A percentile compares a stretch with the other conserved stretches of the same genome.
These are phyloP conservation scores for Spea multiplicata DNA, from an alignment of 2,113 vertebrate species.

Conservation along the genomic window DNA sequence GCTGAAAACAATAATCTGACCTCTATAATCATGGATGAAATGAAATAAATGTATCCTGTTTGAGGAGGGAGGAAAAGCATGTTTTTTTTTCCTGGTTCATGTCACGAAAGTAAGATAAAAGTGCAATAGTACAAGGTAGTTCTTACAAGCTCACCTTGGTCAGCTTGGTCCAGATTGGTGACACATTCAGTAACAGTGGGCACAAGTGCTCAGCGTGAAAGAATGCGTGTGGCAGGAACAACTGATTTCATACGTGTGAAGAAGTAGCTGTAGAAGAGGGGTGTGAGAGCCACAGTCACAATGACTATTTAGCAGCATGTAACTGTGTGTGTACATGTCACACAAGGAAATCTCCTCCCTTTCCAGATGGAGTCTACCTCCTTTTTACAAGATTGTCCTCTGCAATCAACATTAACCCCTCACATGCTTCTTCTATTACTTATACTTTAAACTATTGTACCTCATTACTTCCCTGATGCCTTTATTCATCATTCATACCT, in stretches of 20 bases:
- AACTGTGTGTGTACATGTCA: constrained; percentile 22
- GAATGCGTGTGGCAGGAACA: neutral
- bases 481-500: too few relatives aligned
- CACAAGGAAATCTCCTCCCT: constrained; percentile 47
- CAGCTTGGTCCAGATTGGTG: neutral
- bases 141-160: constrained; percentile 1
- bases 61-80: neutral
- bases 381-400: constrained; percentile 32
- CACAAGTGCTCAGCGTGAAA: neutral
- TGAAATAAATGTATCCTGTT: neutral
- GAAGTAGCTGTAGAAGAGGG: neutral
- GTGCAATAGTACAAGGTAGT: neutral
- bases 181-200: neutral
- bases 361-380: constrained; percentile 40
- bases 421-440: neutral
- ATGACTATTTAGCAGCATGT: neutral
- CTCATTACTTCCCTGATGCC: too few relatives aligned
- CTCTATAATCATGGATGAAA: neutral
- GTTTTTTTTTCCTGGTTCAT: too few relatives aligned
- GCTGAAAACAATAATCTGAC: neutral
- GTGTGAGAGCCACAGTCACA: neutral
- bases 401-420: constrained; percentile 37
- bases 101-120: neutral
- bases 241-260: neutral
- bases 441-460: neutral